A percentile compares a stretch with the other conserved stretches of the same genome.
These are phyloP conservation scores for Phlogophora meticulosa DNA, from an alignment of 2,888 invertebrate species.

Conservation along the genomic window DNA sequence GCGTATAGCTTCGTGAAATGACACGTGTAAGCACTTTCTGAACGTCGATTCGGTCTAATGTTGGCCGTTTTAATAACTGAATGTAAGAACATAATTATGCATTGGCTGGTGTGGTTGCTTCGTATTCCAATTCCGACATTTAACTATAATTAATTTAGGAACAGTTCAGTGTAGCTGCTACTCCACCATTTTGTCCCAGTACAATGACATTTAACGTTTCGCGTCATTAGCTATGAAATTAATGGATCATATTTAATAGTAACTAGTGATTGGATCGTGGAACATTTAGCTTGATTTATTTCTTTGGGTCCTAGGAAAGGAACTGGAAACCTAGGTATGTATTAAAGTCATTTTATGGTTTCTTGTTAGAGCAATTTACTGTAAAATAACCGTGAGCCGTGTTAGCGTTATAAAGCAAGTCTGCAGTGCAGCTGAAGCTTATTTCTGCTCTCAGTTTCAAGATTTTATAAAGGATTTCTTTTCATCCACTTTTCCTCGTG, in stretches of 20 bases:
- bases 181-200: not conserved
- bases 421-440: not conserved
- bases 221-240: constrained; percentile 16
- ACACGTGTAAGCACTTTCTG: not conserved
- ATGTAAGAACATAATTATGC: no score
- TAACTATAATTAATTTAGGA: not conserved
- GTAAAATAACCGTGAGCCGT: not conserved
- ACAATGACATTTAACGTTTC: constrained; percentile 1
- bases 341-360: not conserved
- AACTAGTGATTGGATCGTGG: constrained; percentile 22
- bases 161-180: not conserved
- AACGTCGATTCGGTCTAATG: not conserved
- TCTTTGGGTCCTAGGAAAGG: not conserved
- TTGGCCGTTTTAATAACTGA: not conserved
- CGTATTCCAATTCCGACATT: not conserved
- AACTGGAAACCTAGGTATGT: no score
- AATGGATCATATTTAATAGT: constrained; percentile 29
- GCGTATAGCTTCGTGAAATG: no score
- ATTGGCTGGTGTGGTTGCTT: not conserved
- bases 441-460: not conserved
- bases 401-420: not conserved
- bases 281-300: constrained; percentile 44
- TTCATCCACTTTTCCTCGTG: not conserved
- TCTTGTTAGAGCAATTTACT: not conserved
- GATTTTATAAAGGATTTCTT: constrained; percentile 13